phyloP scores from a whole-genome alignment of 2,113 vertebrate genomes.

The Strix aluco region DNA sequence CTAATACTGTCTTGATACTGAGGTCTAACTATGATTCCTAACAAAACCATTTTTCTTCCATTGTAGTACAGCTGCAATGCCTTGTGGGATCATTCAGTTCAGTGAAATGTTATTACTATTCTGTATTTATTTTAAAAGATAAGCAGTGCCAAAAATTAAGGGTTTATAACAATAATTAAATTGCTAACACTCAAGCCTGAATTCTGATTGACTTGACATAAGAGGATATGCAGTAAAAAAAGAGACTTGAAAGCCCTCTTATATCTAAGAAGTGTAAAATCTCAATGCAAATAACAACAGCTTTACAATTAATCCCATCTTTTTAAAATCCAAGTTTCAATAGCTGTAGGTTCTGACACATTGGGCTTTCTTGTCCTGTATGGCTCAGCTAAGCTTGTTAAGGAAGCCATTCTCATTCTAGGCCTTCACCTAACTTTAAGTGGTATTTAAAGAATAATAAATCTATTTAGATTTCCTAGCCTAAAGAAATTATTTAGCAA shows the following conservation, averaged over 20 bases:
- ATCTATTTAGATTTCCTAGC: background rate
- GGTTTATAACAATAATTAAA: constrained; percentile 35
- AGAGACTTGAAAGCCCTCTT: constrained; percentile 4
- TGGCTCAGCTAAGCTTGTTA: constrained; percentile 16
- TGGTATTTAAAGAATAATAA: constrained; percentile 5
- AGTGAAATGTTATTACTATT: background rate
- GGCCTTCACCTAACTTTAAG: background rate
- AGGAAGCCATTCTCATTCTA: background rate
- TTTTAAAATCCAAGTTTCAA: constrained; percentile 4
- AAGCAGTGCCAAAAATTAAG: background rate
- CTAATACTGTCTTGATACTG: background rate
- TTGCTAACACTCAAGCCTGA: background rate
- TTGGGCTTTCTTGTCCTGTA: background rate
- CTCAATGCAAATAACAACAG: constrained; percentile 35
- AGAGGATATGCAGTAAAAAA: constrained; percentile 34
- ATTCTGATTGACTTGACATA: constrained; percentile 31
- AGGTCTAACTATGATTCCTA: background rate
- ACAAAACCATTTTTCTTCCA: background rate
- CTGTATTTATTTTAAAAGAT: constrained; percentile 37
- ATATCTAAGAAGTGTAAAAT: constrained; percentile 33
- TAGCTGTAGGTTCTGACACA: background rate
- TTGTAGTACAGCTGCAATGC: background rate
- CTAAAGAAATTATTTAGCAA: constrained; percentile 23
- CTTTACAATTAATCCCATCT: constrained; percentile 42
- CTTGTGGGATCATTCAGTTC: background rate